Conservation (phyloP, 92 coral and sea anemone genomes). For the Desmophyllum pertusum region DNA sequence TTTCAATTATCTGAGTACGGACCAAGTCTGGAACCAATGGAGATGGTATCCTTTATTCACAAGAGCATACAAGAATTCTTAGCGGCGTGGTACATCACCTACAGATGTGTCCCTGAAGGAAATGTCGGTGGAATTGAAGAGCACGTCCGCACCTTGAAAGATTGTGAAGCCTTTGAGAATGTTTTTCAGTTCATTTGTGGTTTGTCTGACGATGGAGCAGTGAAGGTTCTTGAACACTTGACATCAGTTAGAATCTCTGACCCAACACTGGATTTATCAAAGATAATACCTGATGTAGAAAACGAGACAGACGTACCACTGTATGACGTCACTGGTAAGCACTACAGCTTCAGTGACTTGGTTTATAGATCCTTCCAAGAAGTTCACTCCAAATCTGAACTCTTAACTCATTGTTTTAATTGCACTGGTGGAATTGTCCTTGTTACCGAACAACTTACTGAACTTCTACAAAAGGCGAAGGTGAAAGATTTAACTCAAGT, state of each 20-base stretch:
- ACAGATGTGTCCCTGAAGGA: conserved; percentile 15
- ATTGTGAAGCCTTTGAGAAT: neutral
- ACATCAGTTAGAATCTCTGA: neutral
- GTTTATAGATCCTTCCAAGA: neutral
- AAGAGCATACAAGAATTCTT: conserved; percentile 39
- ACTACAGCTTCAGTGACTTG: neutral
- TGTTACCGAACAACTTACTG: neutral
- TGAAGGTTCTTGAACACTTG: neutral
- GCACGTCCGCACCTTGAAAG: neutral
- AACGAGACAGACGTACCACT: neutral
- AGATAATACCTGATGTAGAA: neutral
- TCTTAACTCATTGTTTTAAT: neutral
- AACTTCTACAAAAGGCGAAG: neutral
- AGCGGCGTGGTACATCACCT: conserved; percentile 34
- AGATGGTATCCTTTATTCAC: conserved; percentile 38
- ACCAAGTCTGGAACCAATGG: conserved; percentile 2
- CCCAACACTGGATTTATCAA: neutral
- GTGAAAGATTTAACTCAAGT: neutral
- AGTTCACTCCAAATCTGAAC: neutral
- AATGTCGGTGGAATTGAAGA: neutral
- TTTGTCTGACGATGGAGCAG: conserved; percentile 8
- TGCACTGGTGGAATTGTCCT: neutral
- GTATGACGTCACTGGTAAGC: neutral
- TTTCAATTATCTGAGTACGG: conserved; percentile 4
- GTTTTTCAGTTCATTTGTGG: conserved; percentile 20